Evolutionary conservation across 30 jellyfish, hydroid and myxozoan species (phyloP).

Genomic region (Turritopsis dohrnii): DNA sequence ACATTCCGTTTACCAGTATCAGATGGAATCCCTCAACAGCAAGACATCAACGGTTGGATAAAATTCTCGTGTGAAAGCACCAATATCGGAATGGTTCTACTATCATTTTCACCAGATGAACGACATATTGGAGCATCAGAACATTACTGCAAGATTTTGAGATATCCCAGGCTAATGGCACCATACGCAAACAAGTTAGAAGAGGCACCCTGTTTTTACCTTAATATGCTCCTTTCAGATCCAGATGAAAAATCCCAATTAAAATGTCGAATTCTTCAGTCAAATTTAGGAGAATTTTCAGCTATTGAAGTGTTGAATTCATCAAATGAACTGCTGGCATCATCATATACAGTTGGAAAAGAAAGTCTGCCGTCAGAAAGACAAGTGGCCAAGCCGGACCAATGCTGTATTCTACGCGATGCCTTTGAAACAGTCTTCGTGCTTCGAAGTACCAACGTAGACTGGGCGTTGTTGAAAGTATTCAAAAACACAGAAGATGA

Average conservation of each 20-base stretch:
- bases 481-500: conserved; percentile 16
- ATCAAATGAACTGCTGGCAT: conserved; percentile 3
- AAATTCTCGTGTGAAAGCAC: not conserved
- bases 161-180: conserved; percentile 22
- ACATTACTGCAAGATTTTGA: conserved; percentile 33
- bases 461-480: conserved; percentile 35
- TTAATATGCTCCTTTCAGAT: conserved; percentile 4
- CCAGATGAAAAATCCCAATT: conserved; percentile 1
- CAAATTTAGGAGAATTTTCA: conserved; percentile 24
- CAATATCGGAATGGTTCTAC: not conserved
- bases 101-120: conserved; percentile 2
- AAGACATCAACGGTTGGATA: conserved; percentile 23
- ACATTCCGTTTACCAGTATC: not conserved
- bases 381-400: conserved; percentile 15
- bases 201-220: conserved; percentile 29
- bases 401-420: conserved; percentile 29
- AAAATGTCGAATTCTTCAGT: conserved; percentile 26
- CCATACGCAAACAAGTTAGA: conserved; percentile 21
- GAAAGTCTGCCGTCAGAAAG: conserved; percentile 30
- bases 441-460: conserved; percentile 32
- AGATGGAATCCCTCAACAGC: not conserved
- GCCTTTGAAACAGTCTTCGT: conserved; percentile 13
- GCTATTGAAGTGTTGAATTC: conserved; percentile 31
- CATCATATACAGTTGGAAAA: conserved; percentile 32
- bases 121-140: not conserved